phyloP scores from a whole-genome alignment of 2,888 invertebrate species.

The Epinotia ramella region DNA sequence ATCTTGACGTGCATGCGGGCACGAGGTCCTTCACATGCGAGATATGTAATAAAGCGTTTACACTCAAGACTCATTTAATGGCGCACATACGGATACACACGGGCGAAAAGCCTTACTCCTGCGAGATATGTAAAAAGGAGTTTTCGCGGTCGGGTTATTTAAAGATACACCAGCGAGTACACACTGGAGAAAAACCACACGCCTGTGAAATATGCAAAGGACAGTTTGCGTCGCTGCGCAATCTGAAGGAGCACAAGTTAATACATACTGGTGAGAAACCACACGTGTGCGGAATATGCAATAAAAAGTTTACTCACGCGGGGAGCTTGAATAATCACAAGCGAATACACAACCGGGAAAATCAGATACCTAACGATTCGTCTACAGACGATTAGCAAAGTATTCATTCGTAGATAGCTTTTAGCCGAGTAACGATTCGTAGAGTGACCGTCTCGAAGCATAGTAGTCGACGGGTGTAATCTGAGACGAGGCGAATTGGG shows the following conservation, averaged over 20 bases:
- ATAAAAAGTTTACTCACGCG: neutral
- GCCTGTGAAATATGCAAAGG: neutral
- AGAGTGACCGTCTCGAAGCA: no score
- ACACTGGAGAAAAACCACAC: neutral
- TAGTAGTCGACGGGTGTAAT: no score
- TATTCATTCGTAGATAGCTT: no score
- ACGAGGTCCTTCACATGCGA: neutral
- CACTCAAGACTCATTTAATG: neutral
- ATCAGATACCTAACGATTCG: neutral
- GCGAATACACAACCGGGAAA: neutral
- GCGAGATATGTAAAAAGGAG: neutral
- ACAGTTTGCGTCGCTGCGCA: neutral
- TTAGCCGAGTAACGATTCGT: no score
- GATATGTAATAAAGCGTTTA: neutral
- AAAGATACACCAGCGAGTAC: neutral
- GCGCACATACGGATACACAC: neutral
- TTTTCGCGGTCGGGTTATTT: neutral
- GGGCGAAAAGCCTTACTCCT: slow-evolving; percentile 1
- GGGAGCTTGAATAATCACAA: neutral
- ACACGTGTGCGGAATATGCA: neutral
- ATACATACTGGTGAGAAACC: neutral
- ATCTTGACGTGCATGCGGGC: neutral
- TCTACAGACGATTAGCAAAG: neutral
- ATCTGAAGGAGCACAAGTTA: neutral
- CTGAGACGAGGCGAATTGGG: no score